A percentile compares a stretch with the other conserved stretches of the same genome.
Evolutionary conservation across 2,113 vertebrate genomes (phyloP).

Genomic region (Chrysochloris asiatica): DNA sequence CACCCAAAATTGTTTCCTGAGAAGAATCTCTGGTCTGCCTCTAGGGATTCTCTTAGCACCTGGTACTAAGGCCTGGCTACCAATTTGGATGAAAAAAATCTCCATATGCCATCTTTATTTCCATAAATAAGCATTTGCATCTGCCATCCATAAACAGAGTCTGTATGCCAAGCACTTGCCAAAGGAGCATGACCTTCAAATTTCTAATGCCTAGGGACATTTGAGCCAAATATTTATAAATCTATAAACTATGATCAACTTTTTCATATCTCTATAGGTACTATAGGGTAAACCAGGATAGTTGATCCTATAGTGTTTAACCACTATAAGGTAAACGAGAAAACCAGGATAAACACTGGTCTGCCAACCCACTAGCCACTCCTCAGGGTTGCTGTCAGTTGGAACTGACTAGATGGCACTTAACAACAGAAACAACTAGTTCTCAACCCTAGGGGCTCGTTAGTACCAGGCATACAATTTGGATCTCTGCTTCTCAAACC

Average conservation of each 20-base stretch:
- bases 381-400: no score
- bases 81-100: slow-evolving; percentile 66
- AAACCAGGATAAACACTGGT: no score
- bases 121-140: slow-evolving; percentile 58
- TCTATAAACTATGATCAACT: background rate
- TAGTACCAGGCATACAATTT: background rate
- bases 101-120: slow-evolving; percentile 51
- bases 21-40: slow-evolving; percentile 14
- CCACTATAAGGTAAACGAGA: no score
- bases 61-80: slow-evolving; percentile 32
- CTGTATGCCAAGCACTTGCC: background rate
- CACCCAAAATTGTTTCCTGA: background rate
- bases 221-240: background rate
- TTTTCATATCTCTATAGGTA: no score
- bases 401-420: no score
- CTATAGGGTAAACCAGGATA: no score
- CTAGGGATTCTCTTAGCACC: slow-evolving; percentile 38
- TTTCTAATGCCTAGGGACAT: no score
- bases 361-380: no score
- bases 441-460: background rate
- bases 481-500: background rate
- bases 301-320: no score
- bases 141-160: slow-evolving; percentile 57
- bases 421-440: no score
- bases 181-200: slow-evolving; percentile 14